These are phyloP conservation scores for Augochlorella aurata DNA, from an alignment of 2,888 invertebrate genomes.

Conservation along the genomic window DNA sequence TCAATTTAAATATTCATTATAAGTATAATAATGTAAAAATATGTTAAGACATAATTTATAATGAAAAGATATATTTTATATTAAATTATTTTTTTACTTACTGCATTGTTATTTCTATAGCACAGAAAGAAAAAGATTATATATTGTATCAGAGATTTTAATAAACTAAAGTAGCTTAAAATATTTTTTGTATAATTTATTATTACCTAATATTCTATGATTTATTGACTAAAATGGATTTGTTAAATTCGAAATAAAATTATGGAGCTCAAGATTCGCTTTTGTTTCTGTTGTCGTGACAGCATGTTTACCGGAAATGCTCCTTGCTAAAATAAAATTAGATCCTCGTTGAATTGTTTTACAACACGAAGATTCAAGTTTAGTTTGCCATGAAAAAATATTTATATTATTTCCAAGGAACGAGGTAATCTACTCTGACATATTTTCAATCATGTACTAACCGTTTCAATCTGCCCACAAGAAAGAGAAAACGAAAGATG, in stretches of 20 bases:
- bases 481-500: constrained; percentile 10
- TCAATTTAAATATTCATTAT: background rate
- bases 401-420: constrained; percentile 64
- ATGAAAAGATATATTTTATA: background rate
- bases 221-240: background rate
- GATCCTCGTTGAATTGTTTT: constrained; percentile 37
- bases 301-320: constrained; percentile 60
- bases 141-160: background rate
- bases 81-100: background rate
- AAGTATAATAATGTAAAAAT: background rate
- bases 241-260: background rate
- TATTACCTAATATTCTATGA: background rate
- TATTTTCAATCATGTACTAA: constrained; percentile 29
- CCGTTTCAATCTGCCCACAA: constrained; percentile 10
- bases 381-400: constrained; percentile 75
- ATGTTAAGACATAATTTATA: background rate
- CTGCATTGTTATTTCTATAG: background rate
- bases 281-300: constrained; percentile 69
- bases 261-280: constrained; percentile 18
- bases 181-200: background rate
- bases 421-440: constrained; percentile 68
- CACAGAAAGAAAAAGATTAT: background rate
- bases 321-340: constrained; percentile 20
- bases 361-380: constrained; percentile 45
- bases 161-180: background rate